phyloP scores from a whole-genome alignment of 2,797 vertebrate species.

The Pangasius larnaudii region DNA sequence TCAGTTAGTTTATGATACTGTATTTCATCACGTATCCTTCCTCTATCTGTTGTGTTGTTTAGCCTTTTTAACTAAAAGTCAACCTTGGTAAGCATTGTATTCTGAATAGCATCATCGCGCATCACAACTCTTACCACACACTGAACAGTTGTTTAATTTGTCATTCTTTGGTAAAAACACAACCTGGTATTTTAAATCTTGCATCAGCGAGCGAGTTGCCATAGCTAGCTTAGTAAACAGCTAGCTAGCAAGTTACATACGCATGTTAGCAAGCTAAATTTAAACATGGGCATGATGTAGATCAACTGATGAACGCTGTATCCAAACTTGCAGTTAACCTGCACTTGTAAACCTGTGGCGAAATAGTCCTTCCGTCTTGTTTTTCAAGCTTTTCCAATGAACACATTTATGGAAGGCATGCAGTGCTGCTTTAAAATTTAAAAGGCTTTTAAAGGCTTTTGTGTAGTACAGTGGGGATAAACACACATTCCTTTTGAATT shows the following conservation, averaged over 20 bases:
- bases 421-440: background rate
- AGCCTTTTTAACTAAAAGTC: background rate
- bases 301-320: background rate
- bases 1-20: too few species aligned
- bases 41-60: background rate
- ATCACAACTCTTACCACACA: background rate
- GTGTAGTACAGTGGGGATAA: background rate
- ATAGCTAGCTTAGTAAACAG: background rate
- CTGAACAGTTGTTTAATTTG: background rate
- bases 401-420: background rate
- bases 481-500: constrained; percentile 1
- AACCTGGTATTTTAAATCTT: background rate
- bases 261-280: background rate
- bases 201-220: too few species aligned
- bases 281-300: background rate
- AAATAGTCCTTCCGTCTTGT: background rate
- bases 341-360: background rate
- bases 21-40: background rate
- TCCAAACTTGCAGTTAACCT: background rate
- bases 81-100: background rate
- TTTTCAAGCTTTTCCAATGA: background rate
- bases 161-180: background rate
- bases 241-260: background rate
- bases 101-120: background rate
- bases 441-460: background rate